These are phyloP conservation scores for Eueides isabella DNA, from an alignment of 1,140 invertebrate species.

Conservation along the genomic window DNA sequence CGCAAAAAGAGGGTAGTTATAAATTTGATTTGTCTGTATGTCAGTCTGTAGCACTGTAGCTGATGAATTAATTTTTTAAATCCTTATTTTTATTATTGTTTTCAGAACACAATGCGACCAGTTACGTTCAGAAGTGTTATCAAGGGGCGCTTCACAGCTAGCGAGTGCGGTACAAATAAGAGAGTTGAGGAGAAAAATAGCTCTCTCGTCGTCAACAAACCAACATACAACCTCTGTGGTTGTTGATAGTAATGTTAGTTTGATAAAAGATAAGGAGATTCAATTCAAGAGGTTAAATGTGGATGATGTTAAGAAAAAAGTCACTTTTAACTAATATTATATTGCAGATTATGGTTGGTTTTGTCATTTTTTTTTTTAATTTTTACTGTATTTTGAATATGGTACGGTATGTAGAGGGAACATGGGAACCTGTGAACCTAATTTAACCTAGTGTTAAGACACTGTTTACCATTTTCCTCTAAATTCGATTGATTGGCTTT, in stretches of 20 bases:
- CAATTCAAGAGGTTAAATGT: constrained; percentile 39
- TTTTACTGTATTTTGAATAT: no score
- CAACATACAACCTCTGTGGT: background rate
- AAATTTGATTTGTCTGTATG: no score
- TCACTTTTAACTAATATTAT: constrained; percentile 58
- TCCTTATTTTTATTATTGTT: background rate
- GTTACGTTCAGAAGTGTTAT: constrained; percentile 59
- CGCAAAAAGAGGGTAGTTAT: no score
- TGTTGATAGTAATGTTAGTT: background rate
- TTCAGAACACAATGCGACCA: constrained; percentile 61
- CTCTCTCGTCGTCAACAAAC: constrained; percentile 12
- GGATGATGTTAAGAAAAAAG: constrained; percentile 70
- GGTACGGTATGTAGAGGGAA: no score
- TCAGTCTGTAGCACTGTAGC: no score
- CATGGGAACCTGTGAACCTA: no score
- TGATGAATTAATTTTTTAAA: no score
- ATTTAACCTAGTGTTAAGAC: no score
- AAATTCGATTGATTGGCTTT: no score
- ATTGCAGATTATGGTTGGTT: no score
- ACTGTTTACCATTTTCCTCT: no score
- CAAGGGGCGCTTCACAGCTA: constrained; percentile 57
- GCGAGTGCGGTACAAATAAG: constrained; percentile 62
- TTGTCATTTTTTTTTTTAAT: no score
- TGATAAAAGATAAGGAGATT: background rate
- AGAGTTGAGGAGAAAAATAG: constrained; percentile 63